Percentiles rank a stretch among this genome's conserved stretches.
phyloP scores from a whole-genome alignment of 2,113 vertebrate genomes.

The Andinoacara biseriatus region DNA sequence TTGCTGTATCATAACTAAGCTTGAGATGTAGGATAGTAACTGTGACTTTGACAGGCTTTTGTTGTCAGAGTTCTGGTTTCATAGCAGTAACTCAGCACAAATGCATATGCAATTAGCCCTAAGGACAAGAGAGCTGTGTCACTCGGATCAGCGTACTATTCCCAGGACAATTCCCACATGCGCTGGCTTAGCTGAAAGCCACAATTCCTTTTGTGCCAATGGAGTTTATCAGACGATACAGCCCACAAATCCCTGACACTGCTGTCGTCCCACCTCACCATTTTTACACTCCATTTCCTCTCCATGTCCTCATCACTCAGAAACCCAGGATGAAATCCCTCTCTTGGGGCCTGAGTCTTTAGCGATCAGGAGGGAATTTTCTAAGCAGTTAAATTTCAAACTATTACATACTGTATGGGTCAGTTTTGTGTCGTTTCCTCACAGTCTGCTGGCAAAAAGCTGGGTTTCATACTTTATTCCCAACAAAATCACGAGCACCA shows the following conservation, averaged over 20 bases:
- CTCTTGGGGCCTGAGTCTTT: conserved; percentile 25
- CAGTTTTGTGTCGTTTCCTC: conserved; percentile 8
- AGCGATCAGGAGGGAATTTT: conserved; percentile 60
- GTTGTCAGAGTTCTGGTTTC: neutral
- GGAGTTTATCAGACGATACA: neutral
- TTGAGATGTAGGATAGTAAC: neutral
- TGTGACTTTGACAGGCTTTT: neutral
- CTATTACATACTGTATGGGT: conserved; percentile 37
- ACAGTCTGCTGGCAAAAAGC: conserved; percentile 7
- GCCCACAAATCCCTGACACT: conserved; percentile 17
- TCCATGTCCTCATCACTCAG: conserved; percentile 22
- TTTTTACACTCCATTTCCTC: conserved; percentile 49
- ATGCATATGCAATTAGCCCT: neutral
- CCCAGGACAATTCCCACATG: neutral
- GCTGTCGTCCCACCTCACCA: conserved; percentile 12
- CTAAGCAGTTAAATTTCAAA: conserved; percentile 55
- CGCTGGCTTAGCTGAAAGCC: conserved; percentile 17
- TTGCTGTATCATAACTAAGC: neutral
- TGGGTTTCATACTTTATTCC: conserved; percentile 19
- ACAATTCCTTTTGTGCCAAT: neutral
- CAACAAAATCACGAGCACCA: neutral
- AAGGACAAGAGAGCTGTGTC: conserved; percentile 2
- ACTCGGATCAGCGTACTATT: conserved; percentile 7
- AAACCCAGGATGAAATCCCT: conserved; percentile 34
- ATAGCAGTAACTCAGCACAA: neutral